Evolutionary conservation across 2,888 invertebrate genomes (phyloP), one percentile per base, ranked within the genome.

Genomic region (Caenorhabditis afra): DNA sequence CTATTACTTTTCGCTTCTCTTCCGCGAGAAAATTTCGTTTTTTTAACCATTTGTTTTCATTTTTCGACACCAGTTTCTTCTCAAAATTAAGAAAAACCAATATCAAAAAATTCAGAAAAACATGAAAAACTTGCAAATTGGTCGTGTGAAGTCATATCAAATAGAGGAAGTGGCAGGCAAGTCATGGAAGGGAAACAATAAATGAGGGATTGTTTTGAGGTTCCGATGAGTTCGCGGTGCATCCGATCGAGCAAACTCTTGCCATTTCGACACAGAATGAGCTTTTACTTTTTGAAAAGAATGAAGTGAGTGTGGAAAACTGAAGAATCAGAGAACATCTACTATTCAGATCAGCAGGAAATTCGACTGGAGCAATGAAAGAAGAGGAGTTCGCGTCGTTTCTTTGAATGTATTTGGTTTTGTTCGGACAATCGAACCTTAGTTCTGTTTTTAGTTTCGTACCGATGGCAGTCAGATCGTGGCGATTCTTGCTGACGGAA

Each of bases 91-190:
- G 29, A 29, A 29, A 29, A 29, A 29, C 29, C 7, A 29, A 29
- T n/a, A n/a, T n/a, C n/a, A n/a, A n/a, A n/a, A n/a, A n/a, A n/a
- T n/a, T n/a, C n/a, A n/a, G n/a, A n/a, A n/a, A n/a, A 10, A 39
- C 3, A 74, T 74, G 74, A 74, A 74, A 65, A 74, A 74, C 50
- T 49, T 59, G 3, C 58, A 65, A 58, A 66, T 74, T 52, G 65
- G 59, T 5, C 50, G 39, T 45, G 74, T 74, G 0, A 52, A 65
- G 41, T 22, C 65, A 1, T 65, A 58, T 29, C 29, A 59, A n/a
- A 12, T 23, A 7, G 8, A 41, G 23, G 52, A 58, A 47, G 23
- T 65, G 18, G 44, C 58, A 52, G 59, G 74, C 65, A 22, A 35
- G 20, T 50, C n/a, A n/a, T n/a, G n/a, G 3, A 12, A 45, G 10